Conservation (phyloP, 2,888 invertebrate species). For the Hipparchia sbordonii region DNA sequence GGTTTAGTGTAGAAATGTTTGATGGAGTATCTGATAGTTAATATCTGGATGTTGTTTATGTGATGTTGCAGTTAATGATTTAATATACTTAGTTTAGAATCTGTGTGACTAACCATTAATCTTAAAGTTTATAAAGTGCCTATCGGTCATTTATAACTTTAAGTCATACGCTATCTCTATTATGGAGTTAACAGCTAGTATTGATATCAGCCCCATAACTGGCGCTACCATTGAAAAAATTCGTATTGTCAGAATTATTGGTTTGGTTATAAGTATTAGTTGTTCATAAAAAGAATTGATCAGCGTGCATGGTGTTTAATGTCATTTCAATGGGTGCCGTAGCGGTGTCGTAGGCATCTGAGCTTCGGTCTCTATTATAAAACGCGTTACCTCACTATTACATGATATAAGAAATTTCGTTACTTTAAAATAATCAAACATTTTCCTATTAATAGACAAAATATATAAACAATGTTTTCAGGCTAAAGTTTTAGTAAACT, state of each 20-base stretch:
- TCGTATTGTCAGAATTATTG: conserved; percentile 42
- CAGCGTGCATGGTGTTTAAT: conserved; percentile 61
- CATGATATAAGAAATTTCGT: background rate
- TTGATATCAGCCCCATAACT: conserved; percentile 39
- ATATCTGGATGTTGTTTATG: conserved; percentile 78
- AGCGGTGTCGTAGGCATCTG: conserved; percentile 50
- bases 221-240: conserved; percentile 44
- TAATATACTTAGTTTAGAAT: conserved; percentile 68
- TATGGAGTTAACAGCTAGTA: conserved; percentile 48
- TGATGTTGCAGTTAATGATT: conserved; percentile 74
- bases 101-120: conserved; percentile 63
- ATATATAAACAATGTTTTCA: background rate
- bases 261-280: conserved; percentile 36
- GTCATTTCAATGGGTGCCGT: conserved; percentile 54
- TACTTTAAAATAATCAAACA: background rate
- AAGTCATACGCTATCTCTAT: conserved; percentile 49
- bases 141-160: conserved; percentile 53
- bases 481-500: background rate
- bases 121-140: conserved; percentile 59
- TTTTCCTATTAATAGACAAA: background rate
- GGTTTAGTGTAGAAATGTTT: conserved; percentile 76
- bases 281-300: conserved; percentile 42
- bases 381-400: conserved; percentile 26
- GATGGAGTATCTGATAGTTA: conserved; percentile 78
- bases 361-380: conserved; percentile 45